phyloP scores from a whole-genome alignment of 2,888 invertebrate species.

The Eupithecia inturbata region DNA sequence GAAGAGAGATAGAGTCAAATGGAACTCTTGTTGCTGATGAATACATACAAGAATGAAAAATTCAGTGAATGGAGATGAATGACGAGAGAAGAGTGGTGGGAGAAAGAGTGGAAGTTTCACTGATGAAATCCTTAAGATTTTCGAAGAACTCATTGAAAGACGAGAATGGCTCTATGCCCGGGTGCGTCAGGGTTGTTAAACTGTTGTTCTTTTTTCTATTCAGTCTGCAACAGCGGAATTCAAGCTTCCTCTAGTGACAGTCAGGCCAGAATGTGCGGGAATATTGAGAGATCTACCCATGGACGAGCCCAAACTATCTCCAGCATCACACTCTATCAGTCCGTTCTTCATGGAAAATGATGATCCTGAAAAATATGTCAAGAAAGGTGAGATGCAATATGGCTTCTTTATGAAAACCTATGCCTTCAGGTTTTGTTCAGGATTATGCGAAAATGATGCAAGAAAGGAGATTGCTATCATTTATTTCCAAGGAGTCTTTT shows the following conservation, averaged over 20 bases:
- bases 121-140: not conserved
- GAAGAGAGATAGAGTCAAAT: conserved; percentile 35
- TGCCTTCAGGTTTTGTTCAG: conserved; percentile 16
- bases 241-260: conserved; percentile 87
- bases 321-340: conserved; percentile 84
- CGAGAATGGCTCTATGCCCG: not conserved
- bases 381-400: conserved; percentile 80
- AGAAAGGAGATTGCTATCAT: conserved; percentile 1
- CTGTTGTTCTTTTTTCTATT: conserved; percentile 15
- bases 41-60: conserved; percentile 22
- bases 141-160: not conserved
- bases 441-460: conserved; percentile 7
- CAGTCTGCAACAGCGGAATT: conserved; percentile 88
- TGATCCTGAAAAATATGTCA: conserved; percentile 86
- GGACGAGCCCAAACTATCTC: conserved; percentile 84
- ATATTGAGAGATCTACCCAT: conserved; percentile 85
- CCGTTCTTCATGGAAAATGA: conserved; percentile 87
- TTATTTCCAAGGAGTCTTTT: not conserved
- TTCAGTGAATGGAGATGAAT: conserved; percentile 49
- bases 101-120: not conserved
- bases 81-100: conserved; percentile 48
- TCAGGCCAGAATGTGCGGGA: conserved; percentile 88
- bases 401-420: conserved; percentile 27
- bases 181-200: not conserved
- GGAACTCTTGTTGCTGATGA: not conserved